phyloP scores from a whole-genome alignment of 1,140 invertebrate species.

The Probaryconus sp. region DNA sequence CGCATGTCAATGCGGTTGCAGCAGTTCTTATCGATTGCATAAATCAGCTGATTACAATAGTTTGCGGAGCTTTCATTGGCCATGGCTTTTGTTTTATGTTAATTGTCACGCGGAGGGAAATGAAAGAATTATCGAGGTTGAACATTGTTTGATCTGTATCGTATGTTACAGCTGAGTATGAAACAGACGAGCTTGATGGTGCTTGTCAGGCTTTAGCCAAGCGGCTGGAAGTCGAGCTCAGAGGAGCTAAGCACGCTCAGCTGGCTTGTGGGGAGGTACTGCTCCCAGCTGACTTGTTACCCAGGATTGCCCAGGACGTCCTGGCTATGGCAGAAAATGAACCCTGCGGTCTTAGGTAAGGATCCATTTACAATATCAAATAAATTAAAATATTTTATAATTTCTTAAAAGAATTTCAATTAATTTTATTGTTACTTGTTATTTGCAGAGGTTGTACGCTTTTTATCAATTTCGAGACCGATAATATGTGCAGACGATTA shows the following conservation, averaged over 20 bases:
- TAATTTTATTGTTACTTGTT: conserved; percentile 23
- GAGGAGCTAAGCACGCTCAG: conserved; percentile 87
- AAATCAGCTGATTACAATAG: conserved; percentile 47
- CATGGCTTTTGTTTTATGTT: conserved; percentile 32
- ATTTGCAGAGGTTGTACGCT: conserved; percentile 83
- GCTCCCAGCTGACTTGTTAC: conserved; percentile 86
- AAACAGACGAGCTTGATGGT: conserved; percentile 72
- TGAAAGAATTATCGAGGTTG: not conserved
- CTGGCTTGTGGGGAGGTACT: conserved; percentile 88
- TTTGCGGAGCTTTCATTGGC: conserved; percentile 10
- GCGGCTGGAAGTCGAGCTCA: conserved; percentile 85
- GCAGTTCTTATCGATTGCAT: not conserved
- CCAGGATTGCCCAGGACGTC: conserved; percentile 86
- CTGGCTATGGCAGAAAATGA: conserved; percentile 89
- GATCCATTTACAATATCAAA: conserved; percentile 26
- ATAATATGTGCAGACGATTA: conserved; percentile 80
- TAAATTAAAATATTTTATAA: conserved; percentile 5
- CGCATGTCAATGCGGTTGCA: not conserved
- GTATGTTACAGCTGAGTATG: conserved; percentile 65
- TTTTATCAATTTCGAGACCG: conserved; percentile 86
- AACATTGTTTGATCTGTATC: conserved; percentile 32
- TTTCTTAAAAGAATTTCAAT: conserved; percentile 4
- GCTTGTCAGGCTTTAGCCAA: conserved; percentile 81
- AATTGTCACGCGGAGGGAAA: conserved; percentile 34
- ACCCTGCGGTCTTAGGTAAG: conserved; percentile 86